Evolutionary conservation across 2,113 vertebrate genomes (phyloP).

Genomic region (Cyprinodon tularosa): DNA sequence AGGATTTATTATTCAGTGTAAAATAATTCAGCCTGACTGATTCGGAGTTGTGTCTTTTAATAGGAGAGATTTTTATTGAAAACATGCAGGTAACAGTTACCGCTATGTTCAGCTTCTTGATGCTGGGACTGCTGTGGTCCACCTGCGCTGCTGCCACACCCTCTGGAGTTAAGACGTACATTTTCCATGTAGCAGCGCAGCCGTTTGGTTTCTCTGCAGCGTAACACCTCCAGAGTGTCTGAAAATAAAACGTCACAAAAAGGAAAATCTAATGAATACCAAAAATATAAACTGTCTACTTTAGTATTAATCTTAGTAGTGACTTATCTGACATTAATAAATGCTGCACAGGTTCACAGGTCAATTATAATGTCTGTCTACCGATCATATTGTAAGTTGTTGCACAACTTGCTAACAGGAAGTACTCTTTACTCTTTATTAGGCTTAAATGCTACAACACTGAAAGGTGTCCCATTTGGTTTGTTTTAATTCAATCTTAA

Average conservation of each 20-base stretch:
- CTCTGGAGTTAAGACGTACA: constrained; percentile 79
- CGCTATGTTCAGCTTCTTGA: constrained; percentile 79
- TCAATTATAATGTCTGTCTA: not conserved
- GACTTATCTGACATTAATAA: not conserved
- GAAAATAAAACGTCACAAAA: constrained; percentile 3
- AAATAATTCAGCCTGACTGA: not conserved
- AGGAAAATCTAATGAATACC: not conserved
- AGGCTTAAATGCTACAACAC: not conserved
- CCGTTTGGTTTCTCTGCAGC: constrained; percentile 85
- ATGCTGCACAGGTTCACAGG: not conserved
- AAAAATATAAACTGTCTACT: not conserved
- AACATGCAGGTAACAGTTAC: constrained; percentile 63
- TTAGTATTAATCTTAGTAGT: not conserved
- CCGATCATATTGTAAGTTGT: not conserved
- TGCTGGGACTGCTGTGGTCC: constrained; percentile 74
- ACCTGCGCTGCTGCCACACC: constrained; percentile 63
- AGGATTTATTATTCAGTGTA: too few species aligned
- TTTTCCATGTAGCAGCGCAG: constrained; percentile 88
- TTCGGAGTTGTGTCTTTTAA: not conserved
- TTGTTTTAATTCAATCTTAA: not conserved
- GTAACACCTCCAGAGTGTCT: constrained; percentile 91
- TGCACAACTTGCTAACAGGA: not conserved
- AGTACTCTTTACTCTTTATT: not conserved
- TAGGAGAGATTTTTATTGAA: not conserved
- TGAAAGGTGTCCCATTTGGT: too few species aligned